Conservation (phyloP, 1,140 invertebrate genomes). For the Brachionus rotundiformis region DNA sequence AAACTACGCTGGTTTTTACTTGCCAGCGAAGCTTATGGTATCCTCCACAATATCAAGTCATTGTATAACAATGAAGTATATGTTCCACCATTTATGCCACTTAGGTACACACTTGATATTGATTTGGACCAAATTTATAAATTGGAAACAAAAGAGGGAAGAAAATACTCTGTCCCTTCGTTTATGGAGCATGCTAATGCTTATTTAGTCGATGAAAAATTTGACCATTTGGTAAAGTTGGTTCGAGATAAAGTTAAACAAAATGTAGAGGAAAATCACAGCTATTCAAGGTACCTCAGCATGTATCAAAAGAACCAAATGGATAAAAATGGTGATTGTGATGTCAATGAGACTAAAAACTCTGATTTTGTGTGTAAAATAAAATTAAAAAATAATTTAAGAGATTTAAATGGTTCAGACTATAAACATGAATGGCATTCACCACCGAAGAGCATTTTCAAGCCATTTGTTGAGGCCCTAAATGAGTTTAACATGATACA, state of each 20-base stretch:
- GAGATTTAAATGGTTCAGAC: conserved; percentile 64
- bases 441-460: conserved; percentile 78
- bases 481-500: conserved; percentile 81
- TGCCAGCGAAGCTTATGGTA: conserved; percentile 42
- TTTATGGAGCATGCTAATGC: neutral
- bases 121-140: neutral
- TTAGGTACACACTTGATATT: neutral
- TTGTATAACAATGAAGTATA: conserved; percentile 9
- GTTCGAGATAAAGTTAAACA: neutral
- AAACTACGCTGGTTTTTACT: conserved; percentile 71
- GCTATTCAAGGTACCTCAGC: neutral
- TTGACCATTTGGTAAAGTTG: neutral
- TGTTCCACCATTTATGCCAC: conserved; percentile 11
- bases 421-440: conserved; percentile 70
- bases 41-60: conserved; percentile 35
- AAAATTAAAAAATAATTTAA: conserved; percentile 19
- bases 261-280: neutral
- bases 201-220: neutral
- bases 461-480: conserved; percentile 76
- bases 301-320: conserved; percentile 14
- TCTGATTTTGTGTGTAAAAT: conserved; percentile 50
- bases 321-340: neutral
- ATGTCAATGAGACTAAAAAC: neutral
- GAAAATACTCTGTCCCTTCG: neutral
- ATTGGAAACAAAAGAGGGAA: neutral